Base-by-base conservation (phyloP, 2,888 invertebrate species). In the Cybosia mesomella region DNA sequence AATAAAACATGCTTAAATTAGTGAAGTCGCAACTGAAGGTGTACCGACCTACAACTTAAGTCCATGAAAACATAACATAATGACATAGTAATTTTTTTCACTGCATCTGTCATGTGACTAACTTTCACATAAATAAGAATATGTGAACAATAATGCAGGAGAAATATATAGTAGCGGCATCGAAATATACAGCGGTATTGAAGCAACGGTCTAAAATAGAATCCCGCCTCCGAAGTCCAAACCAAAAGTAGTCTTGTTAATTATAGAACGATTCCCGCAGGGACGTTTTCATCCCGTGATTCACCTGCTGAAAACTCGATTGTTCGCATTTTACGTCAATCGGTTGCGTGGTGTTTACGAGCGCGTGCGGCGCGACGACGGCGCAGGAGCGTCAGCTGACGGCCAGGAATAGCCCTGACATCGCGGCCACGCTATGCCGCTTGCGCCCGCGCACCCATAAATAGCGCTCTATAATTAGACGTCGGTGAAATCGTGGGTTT, bases 401-500 rank as follows among this genome's bases (percentile, higher is more conserved):
- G 87, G 92, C 92, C 94, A 91, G 93, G 93, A 94, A 94, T 95
- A 95, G 94, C 93, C 91, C 93, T 95, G 95, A 95, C 94, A 94
- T 91, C 89, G 93, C 92, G 91, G 92, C 91, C 92, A 93, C 93
- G 94, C 92, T 92, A 93, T 93, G 94, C 93, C 90, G 92, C 91
- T 84, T 90, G 92, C 94, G 93, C 94, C 92, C 92, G 93, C 94
- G 93, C 94, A 92, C 90, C 88, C 93, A 88, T 94, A 94, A 94
- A 95, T 94, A 94, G 93, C 91, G 81, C 82, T 87, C 94, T 95
- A 95, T 93, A 93, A 93, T 94, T 95, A 95, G 94, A 93, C 88
- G 87, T 79, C 94, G 89, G 93, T 93, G 92, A 94, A 95, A 95
- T 94, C 95, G 95, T 95, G 95, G 95, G 95, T 94, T 95, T 94